These are phyloP conservation scores for Anolis apletophallus DNA, from an alignment of 2,797 vertebrate genomes.

Conservation along the genomic window DNA sequence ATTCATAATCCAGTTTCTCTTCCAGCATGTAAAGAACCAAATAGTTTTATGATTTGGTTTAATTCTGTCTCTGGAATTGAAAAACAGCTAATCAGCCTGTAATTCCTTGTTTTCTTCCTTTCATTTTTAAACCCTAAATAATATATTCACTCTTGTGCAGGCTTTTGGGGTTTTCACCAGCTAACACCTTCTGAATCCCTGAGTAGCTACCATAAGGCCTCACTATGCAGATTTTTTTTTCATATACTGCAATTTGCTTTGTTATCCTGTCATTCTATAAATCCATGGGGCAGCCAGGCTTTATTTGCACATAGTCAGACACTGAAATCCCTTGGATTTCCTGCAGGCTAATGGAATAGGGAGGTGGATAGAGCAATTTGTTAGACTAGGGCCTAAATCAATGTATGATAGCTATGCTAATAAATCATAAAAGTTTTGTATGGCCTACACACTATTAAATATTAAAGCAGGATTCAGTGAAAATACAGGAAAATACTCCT, in stretches of 20 bases:
- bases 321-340: slow-evolving; percentile 27
- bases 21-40: slow-evolving; percentile 1
- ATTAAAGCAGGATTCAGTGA: background rate
- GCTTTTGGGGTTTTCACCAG: slow-evolving; percentile 13
- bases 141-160: slow-evolving; percentile 3
- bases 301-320: background rate
- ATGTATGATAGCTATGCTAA: background rate
- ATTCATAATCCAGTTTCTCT: background rate
- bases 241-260: slow-evolving; percentile 1
- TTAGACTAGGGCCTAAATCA: slow-evolving; percentile 12
- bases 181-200: slow-evolving; percentile 6
- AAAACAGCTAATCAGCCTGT: slow-evolving; percentile 22
- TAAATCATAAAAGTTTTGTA: slow-evolving; percentile 2
- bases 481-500: background rate
- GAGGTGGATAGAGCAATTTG: background rate
- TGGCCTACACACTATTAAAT: slow-evolving; percentile 5
- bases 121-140: slow-evolving; percentile 13
- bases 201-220: slow-evolving; percentile 1
- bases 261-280: slow-evolving; percentile 12
- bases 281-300: background rate
- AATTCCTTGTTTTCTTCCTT: slow-evolving; percentile 3
- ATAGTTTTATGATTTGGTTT: slow-evolving; percentile 16
- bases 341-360: background rate
- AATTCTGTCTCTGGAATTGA: background rate
- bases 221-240: slow-evolving; percentile 20